Conservation (phyloP, 35 echinoderm and acorn worm species). For the Lytechinus pictus region DNA sequence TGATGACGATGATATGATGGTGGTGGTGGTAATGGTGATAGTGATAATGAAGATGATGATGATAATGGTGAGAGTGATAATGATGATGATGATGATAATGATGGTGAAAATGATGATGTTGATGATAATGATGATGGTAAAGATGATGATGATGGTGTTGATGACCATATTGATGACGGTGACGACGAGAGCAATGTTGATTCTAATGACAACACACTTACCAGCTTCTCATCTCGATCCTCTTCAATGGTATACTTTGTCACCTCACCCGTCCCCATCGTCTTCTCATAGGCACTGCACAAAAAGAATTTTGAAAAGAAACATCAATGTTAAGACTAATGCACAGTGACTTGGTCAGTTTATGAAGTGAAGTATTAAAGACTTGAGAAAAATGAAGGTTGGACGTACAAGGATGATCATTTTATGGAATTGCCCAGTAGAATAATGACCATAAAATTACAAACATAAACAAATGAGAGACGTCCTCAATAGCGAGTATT, state of each 20-base stretch:
- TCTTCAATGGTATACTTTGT: conserved; percentile 13
- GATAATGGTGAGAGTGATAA: conserved; percentile 17
- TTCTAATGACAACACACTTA: not conserved
- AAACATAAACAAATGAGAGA: too few species aligned
- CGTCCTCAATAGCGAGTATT: too few species aligned
- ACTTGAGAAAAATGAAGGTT: too few species aligned
- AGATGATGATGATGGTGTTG: not conserved
- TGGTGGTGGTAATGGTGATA: not conserved
- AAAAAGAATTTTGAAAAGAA: not conserved
- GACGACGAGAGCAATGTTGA: not conserved
- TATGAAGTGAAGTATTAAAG: too few species aligned
- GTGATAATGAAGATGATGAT: not conserved
- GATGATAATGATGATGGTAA: not conserved
- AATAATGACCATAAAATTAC: too few species aligned
- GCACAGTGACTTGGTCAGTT: too few species aligned
- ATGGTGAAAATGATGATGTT: conserved; percentile 34
- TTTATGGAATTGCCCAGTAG: too few species aligned
- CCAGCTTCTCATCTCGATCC: conserved; percentile 35
- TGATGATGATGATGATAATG: conserved; percentile 49
- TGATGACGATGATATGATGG: not conserved
- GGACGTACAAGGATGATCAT: too few species aligned
- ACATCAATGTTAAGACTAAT: too few species aligned
- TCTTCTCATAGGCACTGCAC: conserved; percentile 2
- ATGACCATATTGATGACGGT: not conserved
- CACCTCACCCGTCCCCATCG: not conserved